Evolutionary conservation across 2,113 vertebrate genomes (phyloP).

Genomic region (Pterocles burchelli): DNA sequence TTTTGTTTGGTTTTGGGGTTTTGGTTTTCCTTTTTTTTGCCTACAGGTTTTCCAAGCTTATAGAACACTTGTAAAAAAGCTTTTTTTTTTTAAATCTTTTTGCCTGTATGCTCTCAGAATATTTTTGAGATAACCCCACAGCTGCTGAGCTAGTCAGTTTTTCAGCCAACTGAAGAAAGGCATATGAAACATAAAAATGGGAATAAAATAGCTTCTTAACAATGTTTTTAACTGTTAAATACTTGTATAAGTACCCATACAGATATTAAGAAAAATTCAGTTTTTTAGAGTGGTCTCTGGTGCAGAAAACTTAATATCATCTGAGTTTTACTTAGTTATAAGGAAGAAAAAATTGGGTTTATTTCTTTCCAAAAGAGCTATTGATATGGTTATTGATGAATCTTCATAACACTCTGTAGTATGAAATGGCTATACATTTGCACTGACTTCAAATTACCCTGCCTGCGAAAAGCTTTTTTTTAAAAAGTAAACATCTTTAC

Average conservation of each 20-base stretch:
- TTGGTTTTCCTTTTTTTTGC: not conserved
- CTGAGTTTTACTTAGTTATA: not conserved
- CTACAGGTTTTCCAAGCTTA: not conserved
- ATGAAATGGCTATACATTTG: slow-evolving; percentile 20
- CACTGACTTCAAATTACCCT: slow-evolving; percentile 9
- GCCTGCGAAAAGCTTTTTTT: not conserved
- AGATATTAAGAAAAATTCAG: not conserved
- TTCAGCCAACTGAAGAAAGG: not conserved
- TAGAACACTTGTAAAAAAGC: not conserved
- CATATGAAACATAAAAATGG: not conserved
- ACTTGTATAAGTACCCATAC: not conserved
- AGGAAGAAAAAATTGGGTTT: not conserved
- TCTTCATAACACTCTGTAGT: not conserved
- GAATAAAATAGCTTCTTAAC: not conserved
- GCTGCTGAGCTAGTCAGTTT: not conserved
- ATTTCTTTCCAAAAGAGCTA: slow-evolving; percentile 6
- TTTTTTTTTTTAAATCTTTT: not conserved
- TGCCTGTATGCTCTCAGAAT: not conserved
- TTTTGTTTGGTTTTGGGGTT: not conserved
- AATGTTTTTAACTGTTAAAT: not conserved
- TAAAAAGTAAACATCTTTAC: slow-evolving; percentile 1
- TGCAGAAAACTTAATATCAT: not conserved
- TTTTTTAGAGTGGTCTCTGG: not conserved
- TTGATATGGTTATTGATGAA: slow-evolving; percentile 26
- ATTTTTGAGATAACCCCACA: not conserved